Conservation (phyloP, 1,140 invertebrate genomes). For the Cydia strobilella region DNA sequence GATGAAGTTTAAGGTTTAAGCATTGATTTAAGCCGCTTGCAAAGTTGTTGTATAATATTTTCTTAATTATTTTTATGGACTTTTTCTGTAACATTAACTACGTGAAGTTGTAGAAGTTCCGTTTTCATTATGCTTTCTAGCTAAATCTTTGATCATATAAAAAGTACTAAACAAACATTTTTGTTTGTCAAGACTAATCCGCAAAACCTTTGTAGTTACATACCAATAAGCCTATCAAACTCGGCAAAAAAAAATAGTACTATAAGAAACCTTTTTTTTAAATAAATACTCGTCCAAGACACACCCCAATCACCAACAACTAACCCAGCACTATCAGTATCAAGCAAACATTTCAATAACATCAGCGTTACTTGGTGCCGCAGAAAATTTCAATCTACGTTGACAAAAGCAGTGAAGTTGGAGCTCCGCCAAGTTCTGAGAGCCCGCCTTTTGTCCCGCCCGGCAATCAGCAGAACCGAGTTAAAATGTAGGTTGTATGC, state of each 20-base stretch:
- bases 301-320: slow-evolving; percentile 6
- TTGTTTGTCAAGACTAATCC: too few relatives aligned
- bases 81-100: not conserved
- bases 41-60: not conserved
- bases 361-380: slow-evolving; percentile 20
- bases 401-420: slow-evolving; percentile 18
- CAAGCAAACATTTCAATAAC: slow-evolving; percentile 19
- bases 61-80: not conserved
- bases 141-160: too few relatives aligned
- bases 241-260: not conserved
- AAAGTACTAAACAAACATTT: too few relatives aligned
- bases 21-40: not conserved
- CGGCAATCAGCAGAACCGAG: slow-evolving; percentile 15
- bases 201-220: not conserved
- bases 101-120: not conserved
- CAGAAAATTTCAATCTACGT: slow-evolving; percentile 18
- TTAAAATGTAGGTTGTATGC: slow-evolving; percentile 19
- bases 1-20: not conserved
- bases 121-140: too few relatives aligned
- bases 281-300: not conserved
- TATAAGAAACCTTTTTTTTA: not conserved
- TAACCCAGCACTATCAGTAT: slow-evolving; percentile 8
- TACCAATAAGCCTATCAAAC: too few relatives aligned
- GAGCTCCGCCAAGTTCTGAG: slow-evolving; percentile 6
- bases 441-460: slow-evolving; percentile 9